Evolutionary conservation across 2,888 invertebrate genomes (phyloP), one percentile per base, ranked within the genome.

Genomic region (Priocnemis perturbator): DNA sequence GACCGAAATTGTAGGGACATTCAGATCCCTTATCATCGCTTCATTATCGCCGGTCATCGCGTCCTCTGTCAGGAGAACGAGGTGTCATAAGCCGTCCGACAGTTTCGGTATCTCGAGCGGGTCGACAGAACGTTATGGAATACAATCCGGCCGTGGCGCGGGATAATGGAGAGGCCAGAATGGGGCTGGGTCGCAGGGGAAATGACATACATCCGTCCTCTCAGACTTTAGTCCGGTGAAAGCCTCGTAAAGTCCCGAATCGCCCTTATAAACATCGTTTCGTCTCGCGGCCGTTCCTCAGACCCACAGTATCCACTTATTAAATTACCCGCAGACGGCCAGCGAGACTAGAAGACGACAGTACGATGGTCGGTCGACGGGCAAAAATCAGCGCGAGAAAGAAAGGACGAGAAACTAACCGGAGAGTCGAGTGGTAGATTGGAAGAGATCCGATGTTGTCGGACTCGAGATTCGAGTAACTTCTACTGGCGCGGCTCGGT

Each of bases 241-340:
- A 61, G 52, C 52, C 60, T 61, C 52, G 60, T 61, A 61, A 61
- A 61, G 20, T 61, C 52, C 19, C 52, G 50, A 52, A 19, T 26
- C 50, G 30, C 60, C 44, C 30, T n/a, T 19, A 23, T 19, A 30
- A 37, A 48, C 44, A 21, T 60, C 44, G 47, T 60, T 52, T 20
- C 19, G 50, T 37, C 30, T 61, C 30, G 19, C 60, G 52, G 20
- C 19, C 60, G 37, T 61, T 52, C 30, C 48, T 52, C 21, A n/a
- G n/a, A 17, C 50, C 50, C 7, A 11, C 37, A 5, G 11, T 37
- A 37, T 37, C 37, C 14, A 37, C 37, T 37, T 37, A 37, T 37
- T 37, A 37, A 37, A 37, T 37, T 37, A 11, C 37, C 37, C 37
- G 7, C 7, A 37, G 37, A 11, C 37, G 37, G 37, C 11, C 4